phyloP scores from a whole-genome alignment of 2,797 vertebrate genomes.

The Gouania willdenowi region DNA sequence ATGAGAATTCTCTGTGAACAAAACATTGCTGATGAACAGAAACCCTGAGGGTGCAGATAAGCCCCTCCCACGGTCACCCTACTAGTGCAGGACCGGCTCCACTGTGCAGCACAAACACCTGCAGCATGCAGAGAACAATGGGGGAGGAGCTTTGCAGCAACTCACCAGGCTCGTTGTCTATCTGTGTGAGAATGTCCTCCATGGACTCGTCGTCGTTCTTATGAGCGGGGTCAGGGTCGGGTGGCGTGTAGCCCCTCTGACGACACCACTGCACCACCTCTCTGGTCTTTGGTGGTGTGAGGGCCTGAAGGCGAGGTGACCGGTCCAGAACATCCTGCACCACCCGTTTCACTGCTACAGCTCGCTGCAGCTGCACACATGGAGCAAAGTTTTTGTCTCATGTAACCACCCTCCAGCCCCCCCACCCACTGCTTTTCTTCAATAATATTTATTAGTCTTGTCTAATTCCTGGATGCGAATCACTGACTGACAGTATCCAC shows the following conservation, averaged over 20 bases:
- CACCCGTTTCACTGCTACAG: conserved; percentile 86
- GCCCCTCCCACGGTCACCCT: conserved; percentile 15
- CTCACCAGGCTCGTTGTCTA: conserved; percentile 92
- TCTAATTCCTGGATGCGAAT: too few relatives aligned
- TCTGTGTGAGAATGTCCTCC: conserved; percentile 94
- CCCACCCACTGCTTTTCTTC: too few relatives aligned
- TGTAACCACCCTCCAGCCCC: too few relatives aligned
- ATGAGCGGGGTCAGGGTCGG: conserved; percentile 81
- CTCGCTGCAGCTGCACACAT: conserved; percentile 88
- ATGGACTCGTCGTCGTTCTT: conserved; percentile 85
- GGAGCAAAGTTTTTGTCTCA: too few relatives aligned
- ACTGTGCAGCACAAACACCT: conserved; percentile 15
- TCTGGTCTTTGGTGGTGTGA: conserved; percentile 86
- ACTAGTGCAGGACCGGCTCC: too few relatives aligned
- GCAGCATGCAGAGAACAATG: too few relatives aligned
- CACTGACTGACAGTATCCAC: too few relatives aligned
- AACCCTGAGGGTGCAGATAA: conserved; percentile 9
- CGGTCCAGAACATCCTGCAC: conserved; percentile 90
- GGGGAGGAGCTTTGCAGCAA: too few relatives aligned
- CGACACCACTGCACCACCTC: conserved; percentile 95
- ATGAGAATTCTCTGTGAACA: conserved; percentile 26
- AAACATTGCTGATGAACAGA: conserved; percentile 1
- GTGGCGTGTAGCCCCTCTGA: conserved; percentile 89
- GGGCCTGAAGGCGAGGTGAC: conserved; percentile 83
- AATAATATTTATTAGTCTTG: too few relatives aligned